Base-by-base conservation (phyloP, 2,797 vertebrate species). In the Leptatherina wallacei region DNA sequence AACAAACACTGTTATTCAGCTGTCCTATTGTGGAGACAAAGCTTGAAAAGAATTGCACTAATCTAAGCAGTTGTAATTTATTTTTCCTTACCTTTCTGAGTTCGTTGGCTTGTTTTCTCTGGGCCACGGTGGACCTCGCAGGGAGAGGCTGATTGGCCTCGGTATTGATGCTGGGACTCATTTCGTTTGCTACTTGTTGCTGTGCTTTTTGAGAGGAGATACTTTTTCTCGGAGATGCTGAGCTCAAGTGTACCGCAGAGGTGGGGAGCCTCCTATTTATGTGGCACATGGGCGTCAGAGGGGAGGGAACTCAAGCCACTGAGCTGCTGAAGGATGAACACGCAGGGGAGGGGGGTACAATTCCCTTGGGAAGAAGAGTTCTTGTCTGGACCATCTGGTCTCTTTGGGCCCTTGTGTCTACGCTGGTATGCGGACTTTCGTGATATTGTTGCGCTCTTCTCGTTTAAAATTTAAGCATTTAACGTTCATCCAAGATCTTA, bases 31-130 rank as follows among this genome's bases (percentile, higher is more conserved):
- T 5, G 20, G 24, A n/a, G 72, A 1, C 7, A 9, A 61, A 35
- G 10, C 0, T 14, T 32, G 60, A 52, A 71, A 24, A 58, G 8
- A 33, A 16, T 18, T 22, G 0, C 29, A 57, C 6, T 1, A 2
- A 49, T 7, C 33, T 4, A 3, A 36, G 36, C 4, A 51, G 7
- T 0, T 0, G 3, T 1, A 0, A 18, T 49, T 10, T 69, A 0
- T 70, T 11, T 58, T 29, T 27, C 20, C 93, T 95, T 88, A 97
- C 96, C 96, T 96, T 97, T 91, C 96, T 96, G 67, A 96, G 82
- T 75, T 96, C 95, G 66, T 95, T 91, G 24, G 95, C 92, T 51
- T 95, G 93, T 84, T 89, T 93, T 47, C 93, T 94, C 77, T 95
- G 93, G 72, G 95, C 93, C 72, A 95, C 92, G 5, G 94, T 96